A percentile compares a stretch with the other conserved stretches of the same genome.
Conservation (phyloP, 2,888 invertebrate genomes). For the Cerastis rubricosa region DNA sequence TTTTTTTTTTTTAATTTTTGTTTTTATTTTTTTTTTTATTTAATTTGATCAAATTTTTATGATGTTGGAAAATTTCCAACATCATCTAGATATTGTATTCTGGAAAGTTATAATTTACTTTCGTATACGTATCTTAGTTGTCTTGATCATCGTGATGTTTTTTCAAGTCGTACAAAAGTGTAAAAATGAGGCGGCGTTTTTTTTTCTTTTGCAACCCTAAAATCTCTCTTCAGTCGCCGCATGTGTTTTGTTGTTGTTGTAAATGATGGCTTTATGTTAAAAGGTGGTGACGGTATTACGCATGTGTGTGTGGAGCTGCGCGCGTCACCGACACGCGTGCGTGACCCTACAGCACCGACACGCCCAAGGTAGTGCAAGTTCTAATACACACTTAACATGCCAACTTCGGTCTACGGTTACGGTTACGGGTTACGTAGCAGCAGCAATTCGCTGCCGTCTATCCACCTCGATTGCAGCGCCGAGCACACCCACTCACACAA, state of each 20-base stretch:
- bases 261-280: background rate
- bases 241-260: background rate
- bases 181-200: too few species aligned
- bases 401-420: too few species aligned
- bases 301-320: conserved; percentile 91
- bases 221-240: background rate
- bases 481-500: conserved; percentile 80
- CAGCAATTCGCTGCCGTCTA: conserved; percentile 84
- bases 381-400: background rate
- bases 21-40: too few species aligned
- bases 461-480: conserved; percentile 68
- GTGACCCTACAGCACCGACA: conserved; percentile 78
- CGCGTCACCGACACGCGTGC: conserved; percentile 63
- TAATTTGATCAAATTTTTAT: too few species aligned
- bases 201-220: background rate
- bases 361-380: conserved; percentile 69
- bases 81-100: background rate
- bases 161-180: too few species aligned
- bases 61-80: too few species aligned
- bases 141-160: too few species aligned
- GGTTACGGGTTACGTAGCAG: too few species aligned
- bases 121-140: too few species aligned
- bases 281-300: conserved; percentile 56
- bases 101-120: background rate
- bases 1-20: too few species aligned